Base-by-base conservation (phyloP, 1,140 invertebrate genomes). In the Holcopasites calliopsidis region DNA sequence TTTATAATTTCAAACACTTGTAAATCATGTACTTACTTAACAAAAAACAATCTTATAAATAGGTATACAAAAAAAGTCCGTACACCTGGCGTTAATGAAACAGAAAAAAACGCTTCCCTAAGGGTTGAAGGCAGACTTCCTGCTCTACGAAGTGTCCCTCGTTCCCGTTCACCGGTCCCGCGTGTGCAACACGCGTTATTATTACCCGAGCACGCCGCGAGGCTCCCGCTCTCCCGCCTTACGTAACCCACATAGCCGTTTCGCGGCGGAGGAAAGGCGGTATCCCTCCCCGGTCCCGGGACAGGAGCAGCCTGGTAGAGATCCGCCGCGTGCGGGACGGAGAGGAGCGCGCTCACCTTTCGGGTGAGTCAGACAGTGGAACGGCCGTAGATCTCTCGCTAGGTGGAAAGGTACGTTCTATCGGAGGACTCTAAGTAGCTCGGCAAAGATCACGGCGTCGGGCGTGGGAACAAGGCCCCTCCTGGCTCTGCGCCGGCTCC, bases 381-480 rank as follows among this genome's bases (percentile, higher is more conserved):
- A 60, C 58, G 76, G 60, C 49, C 50, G 40, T 42, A 33, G 62
- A 55, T 66, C 47, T 52, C 60, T 65, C 54, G 40, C 28, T 35
- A 47, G 42, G 35, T 11, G 26, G 42, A 66, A 3, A 42, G 38
- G 33, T 44, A 62, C 3, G 62, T 28, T 68, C 58, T 77, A 49
- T 58, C 26, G 6, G 58, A 79, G 76, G 76, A 77, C 79, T n/a
- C n/a, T 86, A 82, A 78, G 84, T 83, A 84, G 86, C 84, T 75
- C 74, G 68, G 77, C 82, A 87, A 87, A 88, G 87, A 88, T 88
- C 87, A 88, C 84, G 82, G 83, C 80, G 70, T 71, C 86, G 87
- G 87, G 77, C 87, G 87, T 88, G 87, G 87, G 87, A 88, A 88
- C 86, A 83, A 87, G 80, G 76, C 80, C 81, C 80, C 82, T 82